Evolutionary conservation across 2,113 vertebrate genomes (phyloP), one percentile per base, ranked within the genome.

Genomic region (Ascaphus truei): DNA sequence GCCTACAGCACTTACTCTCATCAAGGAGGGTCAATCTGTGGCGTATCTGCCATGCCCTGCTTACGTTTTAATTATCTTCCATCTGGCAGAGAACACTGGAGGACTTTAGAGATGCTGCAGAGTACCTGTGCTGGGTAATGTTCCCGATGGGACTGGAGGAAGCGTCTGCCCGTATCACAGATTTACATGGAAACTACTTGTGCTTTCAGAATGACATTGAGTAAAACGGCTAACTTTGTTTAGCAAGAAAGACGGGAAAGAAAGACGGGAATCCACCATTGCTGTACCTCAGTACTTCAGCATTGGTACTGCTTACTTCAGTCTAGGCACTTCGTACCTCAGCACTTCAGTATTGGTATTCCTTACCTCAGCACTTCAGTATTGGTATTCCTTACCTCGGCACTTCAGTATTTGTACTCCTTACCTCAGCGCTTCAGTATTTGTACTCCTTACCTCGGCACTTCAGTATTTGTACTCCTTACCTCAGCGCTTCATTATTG

Each of bases 31-130:
- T 52, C 75, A 65, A 8, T 74, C 76, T 80, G 74, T 66, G 77
- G 50, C 69, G 1, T 80, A 20, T 69, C 56, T 74, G 73, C 66
- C 73, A 71, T 16, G 58, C 58, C 11, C 47, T 59, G 11, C 72
- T 81, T 69, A 76, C 73, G 68, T 77, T 79, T 77, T 84, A 79
- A 83, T 83, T 77, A 77, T 68, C 73, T 79, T 78, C 76, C 77
- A 68, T 45, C 75, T 75, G 74, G 60, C 69, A 77, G 53, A 72
- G 65, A 62, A 68, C 52, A 62, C 59, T 23, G 59, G 67, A 66
- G 73, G 62, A 72, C 20, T 76, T 51, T 66, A 56, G 62, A 76
- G 75, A 72, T 72, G 79, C 66, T 69, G 65, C 61, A 71, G 50
- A 39, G 39, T 25, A 37, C 56, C 52, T 55, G 66, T 71, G 51